Percentiles rank a stretch among this genome's conserved stretches.
Conservation (phyloP, 2,888 invertebrate species). For the Drosophila phalerata region DNA sequence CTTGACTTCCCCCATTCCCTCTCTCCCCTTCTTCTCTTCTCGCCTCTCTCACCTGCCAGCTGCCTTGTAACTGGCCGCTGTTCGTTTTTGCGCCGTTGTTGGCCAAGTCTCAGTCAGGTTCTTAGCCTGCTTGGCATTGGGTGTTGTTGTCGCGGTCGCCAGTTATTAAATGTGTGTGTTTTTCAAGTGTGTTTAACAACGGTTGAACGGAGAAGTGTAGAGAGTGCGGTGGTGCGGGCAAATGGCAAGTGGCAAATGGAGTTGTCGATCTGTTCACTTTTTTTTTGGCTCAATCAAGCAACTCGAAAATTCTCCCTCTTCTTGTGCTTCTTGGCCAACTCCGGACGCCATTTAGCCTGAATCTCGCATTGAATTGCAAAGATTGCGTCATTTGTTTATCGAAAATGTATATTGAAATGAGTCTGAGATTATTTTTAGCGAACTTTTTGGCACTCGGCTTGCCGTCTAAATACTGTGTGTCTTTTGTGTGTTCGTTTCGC, state of each 20-base stretch:
- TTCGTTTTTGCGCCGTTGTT: slow-evolving; percentile 23
- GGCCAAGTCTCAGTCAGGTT: slow-evolving; percentile 70
- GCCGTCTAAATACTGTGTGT: slow-evolving; percentile 25
- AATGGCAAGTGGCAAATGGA: slow-evolving; percentile 50
- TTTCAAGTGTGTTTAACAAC: slow-evolving; percentile 17
- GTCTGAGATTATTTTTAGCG: slow-evolving; percentile 72
- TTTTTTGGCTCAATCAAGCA: slow-evolving; percentile 6
- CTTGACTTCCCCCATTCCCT: background rate
- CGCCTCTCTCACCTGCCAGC: background rate
- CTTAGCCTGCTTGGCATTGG: slow-evolving; percentile 73
- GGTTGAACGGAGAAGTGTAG: slow-evolving; percentile 12
- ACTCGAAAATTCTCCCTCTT: slow-evolving; percentile 2
- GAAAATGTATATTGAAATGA: slow-evolving; percentile 74
- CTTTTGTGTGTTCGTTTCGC: slow-evolving; percentile 36
- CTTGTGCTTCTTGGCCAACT: slow-evolving; percentile 2
- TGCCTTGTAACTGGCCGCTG: slow-evolving; percentile 8
- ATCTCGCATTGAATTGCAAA: slow-evolving; percentile 32
- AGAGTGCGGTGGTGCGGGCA: slow-evolving; percentile 43
- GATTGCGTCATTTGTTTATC: slow-evolving; percentile 80
- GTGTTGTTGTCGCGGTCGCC: slow-evolving; percentile 50
- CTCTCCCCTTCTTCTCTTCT: background rate
- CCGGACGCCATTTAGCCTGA: slow-evolving; percentile 5
- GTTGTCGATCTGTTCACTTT: slow-evolving; percentile 56
- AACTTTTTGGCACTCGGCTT: slow-evolving; percentile 51
- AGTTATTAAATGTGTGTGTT: slow-evolving; percentile 48